Evolutionary conservation across 2,888 invertebrate species (phyloP), one percentile per base, ranked within the genome.

Genomic region (Anticlea derivata): DNA sequence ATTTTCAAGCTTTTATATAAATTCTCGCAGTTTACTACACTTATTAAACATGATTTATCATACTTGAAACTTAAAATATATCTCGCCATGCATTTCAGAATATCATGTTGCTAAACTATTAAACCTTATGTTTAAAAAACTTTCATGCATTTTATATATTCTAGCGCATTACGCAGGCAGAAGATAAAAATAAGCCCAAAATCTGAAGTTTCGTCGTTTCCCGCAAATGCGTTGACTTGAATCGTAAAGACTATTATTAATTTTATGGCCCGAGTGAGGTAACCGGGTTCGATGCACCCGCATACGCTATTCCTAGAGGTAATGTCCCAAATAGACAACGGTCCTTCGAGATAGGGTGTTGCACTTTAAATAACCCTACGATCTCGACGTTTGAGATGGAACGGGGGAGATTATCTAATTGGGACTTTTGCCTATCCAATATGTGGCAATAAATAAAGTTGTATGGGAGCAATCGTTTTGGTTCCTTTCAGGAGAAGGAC

Each of bases 261-360:
- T 72, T 77, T 78, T 59, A 80, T 77, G 75, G 76, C 69, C 61
- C 50, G 59, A 58, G 70, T 73, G 72, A 68, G 61, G 77, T 75
- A 73, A 67, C 62, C 46, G 65, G 58, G 86, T 75, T 81, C 83
- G 66, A 69, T 67, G 83, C 60, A 65, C 86, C 69, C 65, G 57
- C 67, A 60, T 24, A 61, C 60, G 53, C 60, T 65, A 83, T 80
- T 85, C 82, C 70, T 72, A 73, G 72, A 72, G 65, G 67, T 49
- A 48, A 65, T 63, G 55, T 70, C 66, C 67, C 66, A 65, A 65
- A 68, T 68, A 63, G 66, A 66, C 55, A 38, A 40, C 40, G 45
- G 40, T 48, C 52, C 47, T 48, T 33, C n/a, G 13, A 22, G 10
- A 29, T 24, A 24, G 10, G 13, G 27, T 33, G 46, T n/a, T 37